Evolutionary conservation across 2,113 vertebrate species (phyloP).

Genomic region (Okapia johnstoni): DNA sequence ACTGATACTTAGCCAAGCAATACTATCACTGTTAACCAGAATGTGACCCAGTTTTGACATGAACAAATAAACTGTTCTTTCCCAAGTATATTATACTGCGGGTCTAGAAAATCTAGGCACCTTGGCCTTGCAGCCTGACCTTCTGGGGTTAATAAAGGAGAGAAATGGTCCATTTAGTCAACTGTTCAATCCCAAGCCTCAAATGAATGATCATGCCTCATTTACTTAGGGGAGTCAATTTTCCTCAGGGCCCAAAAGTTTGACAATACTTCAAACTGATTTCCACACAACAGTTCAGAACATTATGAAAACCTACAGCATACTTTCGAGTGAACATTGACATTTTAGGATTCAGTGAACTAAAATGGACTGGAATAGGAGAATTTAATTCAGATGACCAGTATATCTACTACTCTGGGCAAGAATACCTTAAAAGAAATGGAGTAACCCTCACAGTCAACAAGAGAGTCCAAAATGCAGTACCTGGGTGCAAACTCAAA

Average conservation of each 20-base stretch:
- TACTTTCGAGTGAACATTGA: neutral
- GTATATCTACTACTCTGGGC: neutral
- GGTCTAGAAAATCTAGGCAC: neutral
- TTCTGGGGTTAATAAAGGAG: neutral
- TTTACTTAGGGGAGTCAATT: neutral
- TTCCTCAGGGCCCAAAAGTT: neutral
- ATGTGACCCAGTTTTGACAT: neutral
- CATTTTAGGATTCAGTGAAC: neutral
- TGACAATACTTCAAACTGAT: neutral
- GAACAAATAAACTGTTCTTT: neutral
- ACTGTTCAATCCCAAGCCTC: neutral
- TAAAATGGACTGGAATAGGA: neutral
- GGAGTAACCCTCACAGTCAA: neutral
- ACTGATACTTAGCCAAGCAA: neutral
- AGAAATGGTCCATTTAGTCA: neutral
- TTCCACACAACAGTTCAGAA: neutral
- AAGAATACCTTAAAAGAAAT: neutral
- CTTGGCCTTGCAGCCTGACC: neutral
- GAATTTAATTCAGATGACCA: neutral
- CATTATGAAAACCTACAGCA: neutral
- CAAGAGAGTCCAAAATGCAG: neutral
- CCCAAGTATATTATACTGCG: neutral
- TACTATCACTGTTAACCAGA: neutral
- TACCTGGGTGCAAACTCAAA: neutral
- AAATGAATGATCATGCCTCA: neutral